Base-by-base conservation (phyloP, 1,140 invertebrate genomes). In the Cecropterus lyciades region DNA sequence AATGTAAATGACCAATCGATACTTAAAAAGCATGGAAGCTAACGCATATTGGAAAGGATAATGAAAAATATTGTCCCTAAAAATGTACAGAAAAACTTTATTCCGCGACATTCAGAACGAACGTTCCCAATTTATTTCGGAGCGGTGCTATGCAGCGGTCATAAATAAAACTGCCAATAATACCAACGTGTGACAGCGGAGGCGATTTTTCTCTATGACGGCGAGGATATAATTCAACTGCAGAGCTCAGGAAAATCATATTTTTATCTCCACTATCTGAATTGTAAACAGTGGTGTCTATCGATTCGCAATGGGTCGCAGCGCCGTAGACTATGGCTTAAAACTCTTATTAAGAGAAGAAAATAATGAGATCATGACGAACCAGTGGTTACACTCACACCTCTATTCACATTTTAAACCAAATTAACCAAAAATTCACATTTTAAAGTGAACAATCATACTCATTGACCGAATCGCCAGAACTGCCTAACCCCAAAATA, bases 121-220 rank as follows among this genome's bases (percentile, higher is more conserved):
- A 33, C 40, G 33, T 42, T 42, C 40, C 33, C 16, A 37, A 17
- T 43, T 56, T 42, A 42, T 56, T 13, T 42, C 37, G 9, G 37
- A 56, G 17, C 53, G 53, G 16, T 42, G 53, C 37, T 42, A 56
- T 56, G 53, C 53, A 56, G 16, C 53, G 40, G 33, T 43, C 53
- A 40, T 56, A 56, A 56, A 56, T 56, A 56, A 42, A 37, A 56
- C 33, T 56, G 53, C 53, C 53, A 43, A 56, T 56, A 56, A 42
- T 42, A 42, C 53, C 16, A 42, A 37, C 37, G 3, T 43, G 15
- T 56, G 53, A 56, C 53, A 24, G 33, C 17, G 37, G 53, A 42
- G 24, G 53, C 37, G 37, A 56, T 56, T 56, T 56, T 42, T 56
- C 53, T 56, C 17, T 43, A 16, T 53, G 51, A 53, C 37, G 16